phyloP scores from a whole-genome alignment of 2,888 invertebrate species.

The Onchidella celtica region DNA sequence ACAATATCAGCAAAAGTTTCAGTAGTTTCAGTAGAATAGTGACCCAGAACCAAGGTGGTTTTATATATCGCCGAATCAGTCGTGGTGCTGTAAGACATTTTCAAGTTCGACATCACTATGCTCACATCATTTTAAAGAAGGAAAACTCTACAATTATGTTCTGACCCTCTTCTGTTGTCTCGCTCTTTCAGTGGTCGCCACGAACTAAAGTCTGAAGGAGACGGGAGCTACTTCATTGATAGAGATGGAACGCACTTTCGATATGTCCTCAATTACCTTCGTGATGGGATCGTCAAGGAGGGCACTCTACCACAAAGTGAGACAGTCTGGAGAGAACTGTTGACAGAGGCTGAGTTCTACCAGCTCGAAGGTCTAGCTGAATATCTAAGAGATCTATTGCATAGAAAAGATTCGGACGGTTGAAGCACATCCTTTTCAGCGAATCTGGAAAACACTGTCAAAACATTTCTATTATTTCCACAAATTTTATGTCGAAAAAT shows the following conservation, averaged over 20 bases:
- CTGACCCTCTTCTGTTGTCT: too few species aligned
- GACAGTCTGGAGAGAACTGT: conserved; percentile 68
- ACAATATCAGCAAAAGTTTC: background rate
- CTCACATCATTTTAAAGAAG: too few species aligned
- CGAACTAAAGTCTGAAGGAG: conserved; percentile 66
- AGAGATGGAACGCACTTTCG: conserved; percentile 74
- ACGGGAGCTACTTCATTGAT: conserved; percentile 76
- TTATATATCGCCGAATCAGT: too few species aligned
- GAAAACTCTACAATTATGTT: too few species aligned
- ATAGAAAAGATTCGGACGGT: conserved; percentile 48
- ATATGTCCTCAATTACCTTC: conserved; percentile 71
- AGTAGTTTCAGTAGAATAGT: too few species aligned
- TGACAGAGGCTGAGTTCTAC: conserved; percentile 74
- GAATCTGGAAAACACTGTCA: too few species aligned
- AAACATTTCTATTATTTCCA: too few species aligned
- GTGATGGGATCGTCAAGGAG: conserved; percentile 73
- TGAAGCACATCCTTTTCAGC: too few species aligned
- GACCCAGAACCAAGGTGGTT: too few species aligned
- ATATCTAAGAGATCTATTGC: conserved; percentile 60
- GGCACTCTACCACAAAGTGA: conserved; percentile 71
- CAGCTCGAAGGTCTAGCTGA: conserved; percentile 69
- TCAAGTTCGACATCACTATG: too few species aligned
- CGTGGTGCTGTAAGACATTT: too few species aligned
- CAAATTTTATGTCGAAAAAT: too few species aligned
- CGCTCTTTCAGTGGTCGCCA: conserved; percentile 71